These are phyloP conservation scores for Artemia sp. DNA, from an alignment of 2,888 invertebrate genomes.

Conservation along the genomic window DNA sequence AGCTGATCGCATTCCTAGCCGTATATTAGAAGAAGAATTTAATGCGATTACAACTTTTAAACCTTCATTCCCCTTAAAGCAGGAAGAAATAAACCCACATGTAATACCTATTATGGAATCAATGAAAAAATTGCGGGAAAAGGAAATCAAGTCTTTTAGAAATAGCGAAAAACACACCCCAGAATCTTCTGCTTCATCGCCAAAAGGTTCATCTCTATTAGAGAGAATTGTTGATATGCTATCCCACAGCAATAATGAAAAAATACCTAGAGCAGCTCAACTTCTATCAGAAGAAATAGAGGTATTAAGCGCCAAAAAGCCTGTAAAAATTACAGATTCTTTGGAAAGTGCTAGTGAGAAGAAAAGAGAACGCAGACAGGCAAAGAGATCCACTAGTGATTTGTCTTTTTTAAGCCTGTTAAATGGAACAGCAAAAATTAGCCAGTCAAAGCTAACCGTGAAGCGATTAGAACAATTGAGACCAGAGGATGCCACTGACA, in stretches of 20 bases:
- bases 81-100: background rate
- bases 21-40: background rate
- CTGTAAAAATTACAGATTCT: background rate
- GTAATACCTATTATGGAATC: background rate
- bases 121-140: background rate
- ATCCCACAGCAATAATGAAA: background rate
- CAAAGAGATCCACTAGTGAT: background rate
- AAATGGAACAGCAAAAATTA: slow-evolving; percentile 9
- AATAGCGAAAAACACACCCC: too few species aligned
- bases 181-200: too few species aligned
- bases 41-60: background rate
- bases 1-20: slow-evolving; percentile 6
- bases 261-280: background rate
- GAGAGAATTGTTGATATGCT: background rate
- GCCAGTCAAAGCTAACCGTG: background rate
- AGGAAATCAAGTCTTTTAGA: background rate
- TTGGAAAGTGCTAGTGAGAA: background rate
- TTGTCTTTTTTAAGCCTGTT: background rate
- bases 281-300: background rate
- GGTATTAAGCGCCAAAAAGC: background rate
- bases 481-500: background rate
- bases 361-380: background rate
- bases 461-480: background rate
- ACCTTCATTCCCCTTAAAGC: background rate
- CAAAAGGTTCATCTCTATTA: background rate